phyloP scores from a whole-genome alignment of 1,140 invertebrate genomes.

The Drusus annulatus region DNA sequence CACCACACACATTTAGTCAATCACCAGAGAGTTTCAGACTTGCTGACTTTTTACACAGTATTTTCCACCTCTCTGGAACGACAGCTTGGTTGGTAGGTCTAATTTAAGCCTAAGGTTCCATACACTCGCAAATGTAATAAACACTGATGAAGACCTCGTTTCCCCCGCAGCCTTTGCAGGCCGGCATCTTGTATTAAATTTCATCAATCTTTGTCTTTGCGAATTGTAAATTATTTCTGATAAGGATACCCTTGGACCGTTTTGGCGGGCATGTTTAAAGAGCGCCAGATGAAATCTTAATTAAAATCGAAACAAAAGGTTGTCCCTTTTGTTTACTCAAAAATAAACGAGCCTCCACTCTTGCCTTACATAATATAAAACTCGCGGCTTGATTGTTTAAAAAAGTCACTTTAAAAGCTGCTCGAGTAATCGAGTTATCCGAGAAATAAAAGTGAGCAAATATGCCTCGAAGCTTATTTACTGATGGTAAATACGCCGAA shows the following conservation, averaged over 20 bases:
- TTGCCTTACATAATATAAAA: not conserved
- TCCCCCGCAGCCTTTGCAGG: not conserved
- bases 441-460: too few relatives aligned
- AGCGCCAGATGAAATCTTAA: constrained; percentile 37
- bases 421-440: too few relatives aligned
- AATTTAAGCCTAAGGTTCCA: too few relatives aligned
- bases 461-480: too few relatives aligned
- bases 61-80: too few relatives aligned
- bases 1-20: too few relatives aligned
- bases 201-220: constrained; percentile 35
- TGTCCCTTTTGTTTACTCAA: constrained; percentile 1
- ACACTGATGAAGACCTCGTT: not conserved
- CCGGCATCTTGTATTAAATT: constrained; percentile 14
- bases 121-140: not conserved
- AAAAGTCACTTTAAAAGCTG: too few relatives aligned
- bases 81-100: too few relatives aligned
- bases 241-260: constrained; percentile 11
- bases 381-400: too few relatives aligned
- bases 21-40: too few relatives aligned
- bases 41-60: too few relatives aligned
- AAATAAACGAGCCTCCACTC: constrained; percentile 20
- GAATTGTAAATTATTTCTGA: constrained; percentile 19
- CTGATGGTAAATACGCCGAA: too few relatives aligned
- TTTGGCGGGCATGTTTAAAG: not conserved
- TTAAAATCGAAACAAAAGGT: constrained; percentile 27